Percentiles rank a stretch among this genome's conserved stretches.
Evolutionary conservation across 2,113 vertebrate genomes (phyloP).

Genomic region (Ictidomys tridecemlineatus): DNA sequence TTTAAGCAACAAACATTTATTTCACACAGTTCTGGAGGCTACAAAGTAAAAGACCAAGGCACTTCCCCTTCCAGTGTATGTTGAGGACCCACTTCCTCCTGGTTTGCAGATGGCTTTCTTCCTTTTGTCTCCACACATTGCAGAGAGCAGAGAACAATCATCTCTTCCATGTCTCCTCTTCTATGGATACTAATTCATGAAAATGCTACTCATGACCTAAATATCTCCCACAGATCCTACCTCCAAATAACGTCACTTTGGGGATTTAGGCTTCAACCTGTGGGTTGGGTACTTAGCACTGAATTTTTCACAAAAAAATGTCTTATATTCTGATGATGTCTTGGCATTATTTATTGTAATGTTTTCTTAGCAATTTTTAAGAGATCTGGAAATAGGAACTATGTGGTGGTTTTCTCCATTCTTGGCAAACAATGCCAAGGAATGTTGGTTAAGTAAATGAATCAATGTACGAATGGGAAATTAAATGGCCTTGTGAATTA

Average conservation of each 20-base stretch:
- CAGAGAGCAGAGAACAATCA: not conserved
- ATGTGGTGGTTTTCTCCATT: not conserved
- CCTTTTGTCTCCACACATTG: not conserved
- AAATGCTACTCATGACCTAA: too few relatives aligned
- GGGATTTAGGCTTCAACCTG: not conserved
- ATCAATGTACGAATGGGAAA: not conserved
- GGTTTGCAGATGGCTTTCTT: not conserved
- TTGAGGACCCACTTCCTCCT: not conserved
- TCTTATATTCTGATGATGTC: not conserved
- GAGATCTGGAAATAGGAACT: not conserved
- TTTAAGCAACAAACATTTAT: not conserved
- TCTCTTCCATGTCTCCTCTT: not conserved
- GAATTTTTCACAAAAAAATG: not conserved
- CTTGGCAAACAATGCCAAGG: not conserved
- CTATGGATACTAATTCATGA: too few relatives aligned
- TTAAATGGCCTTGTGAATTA: slow-evolving; percentile 14
- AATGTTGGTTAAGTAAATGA: not conserved
- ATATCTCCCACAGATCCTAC: too few relatives aligned
- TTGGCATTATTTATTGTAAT: not conserved
- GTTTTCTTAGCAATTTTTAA: not conserved
- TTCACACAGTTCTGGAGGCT: not conserved
- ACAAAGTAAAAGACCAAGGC: not conserved
- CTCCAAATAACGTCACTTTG: not conserved
- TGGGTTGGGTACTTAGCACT: not conserved
- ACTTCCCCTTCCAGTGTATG: not conserved